Conservation (phyloP, 2,113 vertebrate species). For the Rhagologus leucostigma region DNA sequence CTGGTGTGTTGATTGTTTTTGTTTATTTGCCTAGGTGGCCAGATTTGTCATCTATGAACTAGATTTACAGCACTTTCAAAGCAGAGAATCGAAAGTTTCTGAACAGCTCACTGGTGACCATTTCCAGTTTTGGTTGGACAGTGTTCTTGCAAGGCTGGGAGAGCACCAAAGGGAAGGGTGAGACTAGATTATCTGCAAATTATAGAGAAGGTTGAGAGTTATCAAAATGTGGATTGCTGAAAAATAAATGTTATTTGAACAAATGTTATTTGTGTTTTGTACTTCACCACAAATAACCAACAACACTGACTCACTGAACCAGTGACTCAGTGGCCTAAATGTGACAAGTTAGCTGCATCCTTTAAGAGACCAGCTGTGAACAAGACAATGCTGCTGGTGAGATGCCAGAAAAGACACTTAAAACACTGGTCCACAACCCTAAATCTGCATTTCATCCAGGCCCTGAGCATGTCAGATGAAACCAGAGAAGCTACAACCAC, state of each 20-base stretch:
- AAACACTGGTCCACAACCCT: background rate
- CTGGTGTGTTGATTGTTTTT: background rate
- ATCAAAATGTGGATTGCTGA: background rate
- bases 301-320: background rate
- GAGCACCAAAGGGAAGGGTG: background rate
- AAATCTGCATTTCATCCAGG: background rate
- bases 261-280: background rate
- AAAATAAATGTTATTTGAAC: background rate
- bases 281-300: background rate
- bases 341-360: background rate
- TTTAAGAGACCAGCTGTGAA: background rate
- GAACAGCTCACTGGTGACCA: background rate
- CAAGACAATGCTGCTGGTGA: background rate
- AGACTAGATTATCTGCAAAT: background rate
- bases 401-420: background rate
- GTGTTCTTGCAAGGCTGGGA: background rate
- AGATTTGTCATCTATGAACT: background rate
- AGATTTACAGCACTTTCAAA: background rate
- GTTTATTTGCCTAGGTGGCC: background rate
- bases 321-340: background rate
- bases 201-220: background rate
- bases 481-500: background rate
- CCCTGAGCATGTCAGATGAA: background rate
- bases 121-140: background rate
- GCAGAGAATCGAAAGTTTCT: background rate